Base-by-base conservation (phyloP, 2,113 vertebrate genomes). In the Rhagologus leucostigma region DNA sequence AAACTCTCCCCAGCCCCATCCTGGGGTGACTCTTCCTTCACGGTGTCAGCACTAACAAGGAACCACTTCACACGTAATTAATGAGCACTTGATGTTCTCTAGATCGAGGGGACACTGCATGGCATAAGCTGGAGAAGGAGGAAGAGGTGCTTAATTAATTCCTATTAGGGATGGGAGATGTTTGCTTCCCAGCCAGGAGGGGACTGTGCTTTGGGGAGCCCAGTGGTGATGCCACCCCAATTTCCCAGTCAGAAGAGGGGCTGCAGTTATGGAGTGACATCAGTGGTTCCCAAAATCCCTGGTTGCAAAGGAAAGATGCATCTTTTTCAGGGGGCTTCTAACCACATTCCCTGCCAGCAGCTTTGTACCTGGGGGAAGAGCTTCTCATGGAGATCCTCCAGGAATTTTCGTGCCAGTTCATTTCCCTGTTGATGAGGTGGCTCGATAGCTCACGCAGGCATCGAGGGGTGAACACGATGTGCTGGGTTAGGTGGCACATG, bases 71-170 rank as follows among this genome's bases (percentile, higher is more conserved):
- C 55, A 32, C 0, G 0, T 96, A 96, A 97, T 97, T 96, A 97
- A 95, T 95, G 86, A 96, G 89, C 94, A 90, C 93, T 95, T 93
- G 75, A 90, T 88, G 70, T 4, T 94, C 88, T 94, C 87, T 94
- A 23, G 84, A 69, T 87, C 0, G 39, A 95, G 79, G 93, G 95
- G 95, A 95, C 87, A 94, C 91, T 92, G 91, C 0, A 1, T 89
- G 90, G 75, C 2, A 10, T 93, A 90, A 96, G 84, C 67, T 87
- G 59, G 32, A 16, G 18, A 27, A 56, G 65, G 84, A 93, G 84
- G 44, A 79, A 50, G 82, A 89, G 81, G 46, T 85, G 50, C 81
- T 87, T 93, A 85, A 96, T 95, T 84, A 80, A 42, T 57, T 91
- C 27, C 67, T 87, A 0, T 64, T 73, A 37, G 75, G 42, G 78